phyloP scores from a whole-genome alignment of 2,888 invertebrate species.

The Amphipyra berbera region DNA sequence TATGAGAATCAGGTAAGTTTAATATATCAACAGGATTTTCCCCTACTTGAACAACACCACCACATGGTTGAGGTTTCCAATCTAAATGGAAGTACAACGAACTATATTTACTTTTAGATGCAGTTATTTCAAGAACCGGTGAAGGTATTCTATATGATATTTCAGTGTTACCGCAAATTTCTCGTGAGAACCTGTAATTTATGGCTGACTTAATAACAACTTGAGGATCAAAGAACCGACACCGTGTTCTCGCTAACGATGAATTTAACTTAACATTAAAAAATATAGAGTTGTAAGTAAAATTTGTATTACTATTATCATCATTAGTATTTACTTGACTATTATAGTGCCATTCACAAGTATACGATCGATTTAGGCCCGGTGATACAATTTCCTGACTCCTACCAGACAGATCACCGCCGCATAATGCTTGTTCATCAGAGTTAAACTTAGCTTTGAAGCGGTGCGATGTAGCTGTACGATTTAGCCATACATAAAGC shows the following conservation, averaged over 20 bases:
- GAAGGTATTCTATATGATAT: conserved; percentile 72
- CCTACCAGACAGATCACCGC: conserved; percentile 71
- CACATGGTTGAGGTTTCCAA: conserved; percentile 89
- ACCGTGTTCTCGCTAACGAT: conserved; percentile 63
- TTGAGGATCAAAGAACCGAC: conserved; percentile 71
- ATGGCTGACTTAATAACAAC: conserved; percentile 65
- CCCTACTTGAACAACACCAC: conserved; percentile 88
- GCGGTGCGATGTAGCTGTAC: conserved; percentile 88
- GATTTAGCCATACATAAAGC: conserved; percentile 90
- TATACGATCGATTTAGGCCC: conserved; percentile 68
- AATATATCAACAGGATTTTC: conserved; percentile 70
- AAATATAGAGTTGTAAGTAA: conserved; percentile 69
- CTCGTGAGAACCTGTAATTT: conserved; percentile 52
- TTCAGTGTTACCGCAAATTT: conserved; percentile 70
- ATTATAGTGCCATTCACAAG: conserved; percentile 79
- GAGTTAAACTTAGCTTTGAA: conserved; percentile 93
- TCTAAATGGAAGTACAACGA: conserved; percentile 81
- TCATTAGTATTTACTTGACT: conserved; percentile 41
- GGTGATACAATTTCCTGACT: conserved; percentile 74
- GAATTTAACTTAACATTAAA: conserved; percentile 71
- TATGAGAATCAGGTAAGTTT: conserved; percentile 79
- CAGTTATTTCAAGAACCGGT: conserved; percentile 67
- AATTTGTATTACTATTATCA: conserved; percentile 13
- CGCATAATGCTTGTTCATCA: conserved; percentile 86
- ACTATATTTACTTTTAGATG: conserved; percentile 62